A percentile compares a stretch with the other conserved stretches of the same genome.
Conservation (phyloP, 2,113 vertebrate genomes). For the Sinocyclocheilus anophthalmus region DNA sequence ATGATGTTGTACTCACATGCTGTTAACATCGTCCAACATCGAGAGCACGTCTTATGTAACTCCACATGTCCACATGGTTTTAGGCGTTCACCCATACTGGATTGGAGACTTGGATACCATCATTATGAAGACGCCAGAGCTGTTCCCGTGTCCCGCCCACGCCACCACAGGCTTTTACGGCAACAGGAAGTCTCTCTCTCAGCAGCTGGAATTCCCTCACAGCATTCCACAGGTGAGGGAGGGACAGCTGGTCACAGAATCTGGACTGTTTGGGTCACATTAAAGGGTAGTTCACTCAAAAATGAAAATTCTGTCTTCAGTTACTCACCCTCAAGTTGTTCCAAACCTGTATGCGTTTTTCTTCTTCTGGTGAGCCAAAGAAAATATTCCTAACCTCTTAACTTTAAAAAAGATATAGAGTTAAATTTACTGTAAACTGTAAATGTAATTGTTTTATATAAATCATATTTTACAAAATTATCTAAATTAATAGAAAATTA, state of each 20-base stretch:
- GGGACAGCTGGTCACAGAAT: background rate
- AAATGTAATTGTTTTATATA: too few species aligned
- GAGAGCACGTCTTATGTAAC: conserved; percentile 18
- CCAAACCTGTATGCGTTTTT: background rate
- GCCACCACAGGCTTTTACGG: conserved; percentile 72
- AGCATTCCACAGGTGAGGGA: conserved; percentile 70
- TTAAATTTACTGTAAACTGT: too few species aligned
- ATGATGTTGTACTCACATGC: background rate
- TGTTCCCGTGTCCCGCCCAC: conserved; percentile 56
- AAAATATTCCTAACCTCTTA: too few species aligned
- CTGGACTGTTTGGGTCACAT: background rate
- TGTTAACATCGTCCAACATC: background rate
- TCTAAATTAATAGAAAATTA: too few species aligned
- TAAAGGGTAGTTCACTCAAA: background rate
- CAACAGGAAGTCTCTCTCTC: conserved; percentile 86
- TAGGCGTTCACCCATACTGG: conserved; percentile 84
- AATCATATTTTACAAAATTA: too few species aligned
- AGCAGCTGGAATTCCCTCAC: conserved; percentile 83
- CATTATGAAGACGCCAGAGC: conserved; percentile 61
- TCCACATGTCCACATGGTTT: background rate
- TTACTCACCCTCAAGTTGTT: background rate
- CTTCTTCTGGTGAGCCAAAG: background rate
- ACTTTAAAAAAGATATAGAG: too few species aligned
- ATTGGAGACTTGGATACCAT: conserved; percentile 72
- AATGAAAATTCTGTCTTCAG: background rate